Evolutionary conservation across 2,797 vertebrate genomes (phyloP), one percentile per base, ranked within the genome.

Genomic region (Peromyscus aztecus): DNA sequence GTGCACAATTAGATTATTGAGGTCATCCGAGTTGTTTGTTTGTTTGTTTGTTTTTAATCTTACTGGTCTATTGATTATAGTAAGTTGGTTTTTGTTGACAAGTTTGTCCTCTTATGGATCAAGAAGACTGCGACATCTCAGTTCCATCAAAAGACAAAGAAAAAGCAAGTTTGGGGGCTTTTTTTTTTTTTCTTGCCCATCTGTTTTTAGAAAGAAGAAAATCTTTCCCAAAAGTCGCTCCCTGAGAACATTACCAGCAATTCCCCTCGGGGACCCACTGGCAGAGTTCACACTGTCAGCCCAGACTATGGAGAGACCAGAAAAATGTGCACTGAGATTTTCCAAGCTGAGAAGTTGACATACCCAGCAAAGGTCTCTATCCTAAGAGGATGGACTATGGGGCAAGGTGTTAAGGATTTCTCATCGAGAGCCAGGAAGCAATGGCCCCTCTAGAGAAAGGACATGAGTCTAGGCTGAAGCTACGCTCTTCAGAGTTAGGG

Each of bases 171-270:
- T n/a, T 49, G 4, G 29, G 81, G 43, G 11, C 10, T 61, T 81
- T 82, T 92, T 13, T 92, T 13, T 37, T 2, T 6, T 13, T 46
- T 75, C 59, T 67, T 87, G 17, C 4, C 19, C 31, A 88, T 75
- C 40, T 95, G 67, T 95, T 95, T 95, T 94, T 92, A 88, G 73
- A 78, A 93, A 17, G 49, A 88, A 16, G 57, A 94, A 94, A 93
- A 90, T 94, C 29, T 93, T 92, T 82, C 67, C 61, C 71, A 96
- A 84, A 89, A 93, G 63, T 73, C 29, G n/a, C 6, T 95, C 59
- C 34, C 27, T 83, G 84, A 71, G 84, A 97, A 73, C n/a, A 21
- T 88, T 78, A 91, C 77, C 81, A 94, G 86, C 76, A 69, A 13
- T 46, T 59, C 43, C 46, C 86, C 40, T 67, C 5, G 37, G 75